Evolutionary conservation across 2,888 invertebrate species (phyloP), one percentile per base, ranked within the genome.

Genomic region (Microctonus brassicae): DNA sequence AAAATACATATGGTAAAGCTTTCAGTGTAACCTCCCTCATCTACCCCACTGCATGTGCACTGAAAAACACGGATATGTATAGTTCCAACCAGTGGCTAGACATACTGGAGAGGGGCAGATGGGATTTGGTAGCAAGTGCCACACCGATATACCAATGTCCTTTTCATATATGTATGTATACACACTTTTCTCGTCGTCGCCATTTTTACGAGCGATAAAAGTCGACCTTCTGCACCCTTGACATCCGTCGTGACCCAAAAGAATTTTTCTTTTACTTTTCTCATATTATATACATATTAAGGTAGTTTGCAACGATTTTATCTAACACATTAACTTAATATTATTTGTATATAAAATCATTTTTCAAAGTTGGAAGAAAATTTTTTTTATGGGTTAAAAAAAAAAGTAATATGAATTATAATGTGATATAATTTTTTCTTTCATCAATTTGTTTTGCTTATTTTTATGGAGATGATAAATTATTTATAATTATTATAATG

Each of bases 191-290:
- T 65, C 63, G 39, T 69, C 53, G 69, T 69, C 63, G 65, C 63
- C 72, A 70, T 64, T 69, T 74, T 74, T 74, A 74, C 70, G 74
- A 70, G 70, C 77, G 67, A 77, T 77, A 77, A 77, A 77, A 77
- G 74, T 76, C 73, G 63, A 65, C 61, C 69, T 66, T 73, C 72
- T 76, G 69, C 73, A 70, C 63, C 47, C 63, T 64, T 70, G 69
- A 69, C 69, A 69, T 69, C 62, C 29, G 60, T 20, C 62, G 33
- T 29, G 55, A 65, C 65, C 65, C 53, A 13, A 65, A 34, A 33
- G 10, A n/a, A 39, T 63, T 52, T 63, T 63, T 53, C 13, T n/a
- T 33, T 22, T 20, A 1, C 2, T 13, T n/a, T 17, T 47, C 17
- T 47, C 3, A 7, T 39, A 17, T 17, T 17, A 7, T n/a, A 7